A percentile compares a stretch with the other conserved stretches of the same genome.
phyloP scores from a whole-genome alignment of 2,113 vertebrate genomes.

The Elgaria multicarinata region DNA sequence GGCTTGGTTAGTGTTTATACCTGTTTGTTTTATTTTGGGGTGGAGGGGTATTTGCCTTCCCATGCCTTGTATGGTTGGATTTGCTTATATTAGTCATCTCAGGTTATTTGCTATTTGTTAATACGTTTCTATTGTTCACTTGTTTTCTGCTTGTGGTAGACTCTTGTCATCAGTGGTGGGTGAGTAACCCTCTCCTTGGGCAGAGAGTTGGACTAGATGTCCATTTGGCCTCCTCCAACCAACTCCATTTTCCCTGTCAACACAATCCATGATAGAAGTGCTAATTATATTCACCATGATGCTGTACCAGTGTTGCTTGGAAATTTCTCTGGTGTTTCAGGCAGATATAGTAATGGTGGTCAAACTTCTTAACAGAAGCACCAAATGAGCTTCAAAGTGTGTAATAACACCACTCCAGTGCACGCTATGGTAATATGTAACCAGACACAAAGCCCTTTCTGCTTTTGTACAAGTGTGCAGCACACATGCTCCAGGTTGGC shows the following conservation, averaged over 20 bases:
- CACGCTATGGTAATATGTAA: neutral
- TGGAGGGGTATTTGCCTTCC: slow-evolving; percentile 7
- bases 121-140: neutral
- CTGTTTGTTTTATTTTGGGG: neutral
- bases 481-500: neutral
- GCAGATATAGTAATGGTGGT: neutral
- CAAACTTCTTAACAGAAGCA: neutral
- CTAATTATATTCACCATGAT: no score
- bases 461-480: no score
- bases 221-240: neutral
- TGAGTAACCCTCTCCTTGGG: neutral
- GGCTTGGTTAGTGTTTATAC: neutral
- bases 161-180: neutral
- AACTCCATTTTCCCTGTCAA: neutral
- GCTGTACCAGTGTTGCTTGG: neutral
- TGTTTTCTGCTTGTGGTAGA: neutral
- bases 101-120: neutral
- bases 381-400: neutral
- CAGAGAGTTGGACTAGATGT: neutral
- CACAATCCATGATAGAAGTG: neutral
- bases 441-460: neutral
- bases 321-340: neutral
- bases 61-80: neutral
- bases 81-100: slow-evolving; percentile 12
- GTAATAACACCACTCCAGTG: neutral